These are phyloP conservation scores for Tachysurus vachellii DNA, from an alignment of 2,113 vertebrate genomes.

Conservation along the genomic window DNA sequence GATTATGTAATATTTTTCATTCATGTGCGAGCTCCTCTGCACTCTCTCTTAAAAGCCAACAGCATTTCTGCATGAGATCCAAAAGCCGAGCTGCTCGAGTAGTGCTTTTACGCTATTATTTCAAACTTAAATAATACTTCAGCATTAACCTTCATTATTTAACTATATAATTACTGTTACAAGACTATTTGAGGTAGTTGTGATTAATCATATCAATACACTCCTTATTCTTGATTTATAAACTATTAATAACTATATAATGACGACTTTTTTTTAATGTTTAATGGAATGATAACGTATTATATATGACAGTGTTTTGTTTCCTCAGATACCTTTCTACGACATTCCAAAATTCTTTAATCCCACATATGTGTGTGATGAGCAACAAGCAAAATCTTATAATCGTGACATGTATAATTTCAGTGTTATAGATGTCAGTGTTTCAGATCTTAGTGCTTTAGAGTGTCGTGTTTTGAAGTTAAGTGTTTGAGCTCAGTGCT, in stretches of 20 bases:
- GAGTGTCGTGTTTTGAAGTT: neutral
- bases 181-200: neutral
- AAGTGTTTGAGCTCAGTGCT: neutral
- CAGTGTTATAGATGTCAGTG: neutral
- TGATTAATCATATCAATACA: too few relatives aligned
- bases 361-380: neutral
- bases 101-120: neutral
- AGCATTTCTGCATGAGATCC: slow-evolving; percentile 8
- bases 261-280: too few relatives aligned
- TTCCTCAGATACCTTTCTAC: neutral
- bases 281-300: neutral
- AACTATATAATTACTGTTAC: neutral
- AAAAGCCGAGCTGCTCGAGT: neutral
- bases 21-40: slow-evolving; percentile 52
- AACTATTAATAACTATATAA: neutral
- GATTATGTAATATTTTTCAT: slow-evolving; percentile 61
- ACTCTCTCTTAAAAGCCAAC: slow-evolving; percentile 20
- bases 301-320: neutral
- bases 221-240: neutral
- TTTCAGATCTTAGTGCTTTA: neutral
- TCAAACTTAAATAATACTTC: too few relatives aligned
- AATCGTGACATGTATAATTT: neutral
- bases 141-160: too few relatives aligned
- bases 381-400: neutral
- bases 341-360: neutral